Percentiles rank a stretch among this genome's conserved stretches.
These are phyloP conservation scores for Rotaria socialis DNA, from an alignment of 2,888 invertebrate species.

Conservation along the genomic window DNA sequence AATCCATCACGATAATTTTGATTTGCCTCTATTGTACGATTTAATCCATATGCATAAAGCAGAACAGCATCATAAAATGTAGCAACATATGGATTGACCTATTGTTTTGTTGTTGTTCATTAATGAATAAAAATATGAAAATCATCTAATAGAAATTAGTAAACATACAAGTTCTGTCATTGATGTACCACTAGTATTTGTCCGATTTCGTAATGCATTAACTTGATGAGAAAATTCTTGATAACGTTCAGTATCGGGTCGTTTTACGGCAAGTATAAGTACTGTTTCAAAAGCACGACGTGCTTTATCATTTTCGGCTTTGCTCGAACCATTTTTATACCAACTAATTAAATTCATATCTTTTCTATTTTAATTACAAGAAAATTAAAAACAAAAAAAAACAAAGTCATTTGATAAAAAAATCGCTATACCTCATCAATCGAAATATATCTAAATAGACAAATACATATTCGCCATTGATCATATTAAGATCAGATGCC, in stretches of 20 bases:
- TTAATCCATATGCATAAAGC: constrained; percentile 28
- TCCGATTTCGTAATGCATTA: background rate
- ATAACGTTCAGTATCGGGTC: background rate
- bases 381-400: no score
- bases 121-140: no score
- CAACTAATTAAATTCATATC: constrained; percentile 7
- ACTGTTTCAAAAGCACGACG: constrained; percentile 35
- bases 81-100: constrained; percentile 24
- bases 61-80: constrained; percentile 26
- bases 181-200: background rate
- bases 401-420: no score
- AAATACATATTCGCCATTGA: constrained; percentile 93
- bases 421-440: background rate
- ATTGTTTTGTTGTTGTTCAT: no score
- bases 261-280: background rate
- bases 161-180: background rate
- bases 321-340: background rate
- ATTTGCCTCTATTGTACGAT: background rate
- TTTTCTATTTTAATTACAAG: background rate
- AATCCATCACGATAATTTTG: background rate
- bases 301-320: background rate
- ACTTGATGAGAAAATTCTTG: background rate
- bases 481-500: constrained; percentile 89
- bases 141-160: no score
- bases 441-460: constrained; percentile 76